A percentile compares a stretch with the other conserved stretches of the same genome.
phyloP scores from a whole-genome alignment of 2,888 invertebrate genomes.

The Minunthozetes semirufus region DNA sequence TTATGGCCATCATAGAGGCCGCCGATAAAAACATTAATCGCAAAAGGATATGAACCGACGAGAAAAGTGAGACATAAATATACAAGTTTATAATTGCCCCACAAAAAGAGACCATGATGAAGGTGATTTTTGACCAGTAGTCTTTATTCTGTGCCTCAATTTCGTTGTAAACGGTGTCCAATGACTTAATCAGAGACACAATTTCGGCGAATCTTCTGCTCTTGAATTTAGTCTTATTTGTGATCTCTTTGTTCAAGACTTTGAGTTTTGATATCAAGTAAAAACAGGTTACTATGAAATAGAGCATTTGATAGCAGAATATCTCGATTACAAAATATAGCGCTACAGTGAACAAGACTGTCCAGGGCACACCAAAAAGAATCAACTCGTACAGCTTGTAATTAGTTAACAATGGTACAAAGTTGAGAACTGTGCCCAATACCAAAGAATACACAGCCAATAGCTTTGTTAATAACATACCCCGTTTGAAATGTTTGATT shows the following conservation, averaged over 20 bases:
- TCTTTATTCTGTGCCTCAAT: neutral
- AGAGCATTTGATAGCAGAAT: neutral
- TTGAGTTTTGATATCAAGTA: neutral
- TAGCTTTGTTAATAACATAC: neutral
- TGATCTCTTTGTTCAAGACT: neutral
- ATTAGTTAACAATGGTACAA: neutral
- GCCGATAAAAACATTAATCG: neutral
- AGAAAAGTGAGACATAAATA: neutral
- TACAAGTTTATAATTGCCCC: neutral
- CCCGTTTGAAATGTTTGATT: neutral
- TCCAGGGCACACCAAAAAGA: neutral
- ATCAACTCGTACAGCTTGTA: neutral
- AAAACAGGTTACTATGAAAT: neutral
- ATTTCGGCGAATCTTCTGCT: neutral
- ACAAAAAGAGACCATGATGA: neutral
- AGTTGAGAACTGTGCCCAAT: neutral
- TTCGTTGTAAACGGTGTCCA: neutral
- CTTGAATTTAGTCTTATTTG: neutral
- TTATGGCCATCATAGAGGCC: neutral
- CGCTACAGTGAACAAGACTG: neutral
- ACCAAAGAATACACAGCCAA: neutral
- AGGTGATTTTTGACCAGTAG: neutral
- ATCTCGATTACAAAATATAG: neutral
- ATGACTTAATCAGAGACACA: neutral
- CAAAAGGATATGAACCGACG: neutral